Conservation (phyloP, 2,113 vertebrate species). For the Capra hircus region DNA sequence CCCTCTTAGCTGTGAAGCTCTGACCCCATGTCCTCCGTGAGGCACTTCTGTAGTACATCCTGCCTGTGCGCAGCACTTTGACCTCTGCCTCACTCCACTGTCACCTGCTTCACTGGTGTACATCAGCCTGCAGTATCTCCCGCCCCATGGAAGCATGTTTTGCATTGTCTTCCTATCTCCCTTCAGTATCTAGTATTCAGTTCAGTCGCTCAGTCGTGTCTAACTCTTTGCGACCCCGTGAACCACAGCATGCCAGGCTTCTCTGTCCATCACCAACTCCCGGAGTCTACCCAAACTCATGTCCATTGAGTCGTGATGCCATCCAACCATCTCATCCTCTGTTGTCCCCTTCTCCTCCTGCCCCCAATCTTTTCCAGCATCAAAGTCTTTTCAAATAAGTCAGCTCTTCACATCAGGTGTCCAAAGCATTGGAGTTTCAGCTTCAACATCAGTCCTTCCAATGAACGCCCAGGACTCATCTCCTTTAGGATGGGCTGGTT, state of each 20-base stretch:
- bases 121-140: not conserved
- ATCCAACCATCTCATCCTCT: not conserved
- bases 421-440: not conserved
- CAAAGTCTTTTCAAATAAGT: not conserved
- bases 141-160: not conserved
- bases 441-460: not conserved
- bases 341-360: not conserved
- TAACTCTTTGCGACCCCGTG: not conserved
- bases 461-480: not conserved
- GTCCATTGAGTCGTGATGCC: not conserved
- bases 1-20: not conserved
- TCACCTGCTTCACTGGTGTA: not conserved
- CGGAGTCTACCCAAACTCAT: not conserved
- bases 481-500: not conserved
- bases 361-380: not conserved
- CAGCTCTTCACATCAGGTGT: not conserved
- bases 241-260: not conserved
- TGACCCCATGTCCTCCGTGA: not conserved
- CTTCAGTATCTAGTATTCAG: not conserved
- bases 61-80: not conserved
- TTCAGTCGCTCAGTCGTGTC: not conserved
- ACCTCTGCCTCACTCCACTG: rapidly evolving
- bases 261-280: not conserved
- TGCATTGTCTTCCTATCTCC: not conserved
- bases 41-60: not conserved